phyloP scores from a whole-genome alignment of 92 coral and sea anemone species.

The Virgularia gustaviana region DNA sequence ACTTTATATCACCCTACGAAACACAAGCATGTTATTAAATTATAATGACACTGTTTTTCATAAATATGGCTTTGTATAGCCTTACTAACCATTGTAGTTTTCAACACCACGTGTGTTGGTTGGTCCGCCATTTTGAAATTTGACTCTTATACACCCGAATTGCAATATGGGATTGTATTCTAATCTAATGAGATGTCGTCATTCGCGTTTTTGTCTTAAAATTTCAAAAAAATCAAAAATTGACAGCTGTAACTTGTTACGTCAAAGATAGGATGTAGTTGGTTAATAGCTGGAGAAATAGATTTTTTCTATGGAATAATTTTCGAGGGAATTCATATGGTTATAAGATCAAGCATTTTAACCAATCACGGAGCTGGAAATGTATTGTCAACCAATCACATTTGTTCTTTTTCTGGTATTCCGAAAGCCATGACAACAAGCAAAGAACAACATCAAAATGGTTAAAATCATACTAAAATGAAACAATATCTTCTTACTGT shows the following conservation, averaged over 20 bases:
- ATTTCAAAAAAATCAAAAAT: too few relatives aligned
- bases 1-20: constrained; percentile 77
- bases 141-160: not conserved
- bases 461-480: not conserved
- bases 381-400: constrained; percentile 26
- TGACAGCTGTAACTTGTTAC: too few relatives aligned
- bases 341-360: not conserved
- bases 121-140: constrained; percentile 2
- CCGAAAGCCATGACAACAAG: constrained; percentile 11
- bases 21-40: too few relatives aligned
- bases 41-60: too few relatives aligned
- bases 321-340: too few relatives aligned
- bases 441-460: constrained; percentile 21
- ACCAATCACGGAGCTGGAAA: constrained; percentile 10
- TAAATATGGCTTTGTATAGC: too few relatives aligned
- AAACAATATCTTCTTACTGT: not conserved
- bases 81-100: constrained; percentile 99
- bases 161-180: not conserved
- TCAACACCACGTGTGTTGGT: constrained; percentile 41
- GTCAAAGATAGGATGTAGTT: too few relatives aligned
- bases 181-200: too few relatives aligned
- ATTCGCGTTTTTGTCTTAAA: too few relatives aligned
- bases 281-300: too few relatives aligned
- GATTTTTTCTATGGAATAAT: too few relatives aligned
- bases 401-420: not conserved